A percentile compares a stretch with the other conserved stretches of the same genome.
These are phyloP conservation scores for Hoplostethus mediterraneus DNA, from an alignment of 2,797 vertebrate species.

Conservation along the genomic window DNA sequence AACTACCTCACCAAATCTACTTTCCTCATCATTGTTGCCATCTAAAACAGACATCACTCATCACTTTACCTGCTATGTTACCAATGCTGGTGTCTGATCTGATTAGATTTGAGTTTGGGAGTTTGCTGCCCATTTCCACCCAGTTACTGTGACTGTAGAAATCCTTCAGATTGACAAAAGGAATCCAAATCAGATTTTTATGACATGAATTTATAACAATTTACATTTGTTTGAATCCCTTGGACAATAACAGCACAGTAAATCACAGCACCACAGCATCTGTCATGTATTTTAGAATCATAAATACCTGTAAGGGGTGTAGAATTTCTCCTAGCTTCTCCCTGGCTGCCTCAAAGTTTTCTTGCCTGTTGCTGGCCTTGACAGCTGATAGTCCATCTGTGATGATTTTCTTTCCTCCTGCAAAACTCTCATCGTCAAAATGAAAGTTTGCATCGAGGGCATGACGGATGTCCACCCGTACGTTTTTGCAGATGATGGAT, in stretches of 20 bases:
- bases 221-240: too few species aligned
- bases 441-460: constrained; percentile 63
- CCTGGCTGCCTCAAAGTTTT: constrained; percentile 67
- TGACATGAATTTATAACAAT: too few species aligned
- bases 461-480: constrained; percentile 59
- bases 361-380: constrained; percentile 63
- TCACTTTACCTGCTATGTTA: constrained; percentile 77
- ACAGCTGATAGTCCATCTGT: constrained; percentile 58
- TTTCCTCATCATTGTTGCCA: background rate
- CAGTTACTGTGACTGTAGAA: constrained; percentile 87
- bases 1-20: background rate
- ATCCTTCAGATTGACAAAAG: constrained; percentile 67
- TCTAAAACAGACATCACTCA: background rate
- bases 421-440: constrained; percentile 76
- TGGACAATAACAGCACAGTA: too few species aligned
- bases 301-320: constrained; percentile 81
- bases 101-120: constrained; percentile 75
- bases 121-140: constrained; percentile 73
- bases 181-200: background rate
- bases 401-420: constrained; percentile 69
- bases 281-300: background rate
- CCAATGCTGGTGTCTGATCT: constrained; percentile 58
- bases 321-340: constrained; percentile 68
- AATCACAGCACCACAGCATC: background rate
- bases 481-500: constrained; percentile 50